A percentile compares a stretch with the other conserved stretches of the same genome.
Conservation (phyloP, 2,797 vertebrate species). For the Sitta carolinensis region DNA sequence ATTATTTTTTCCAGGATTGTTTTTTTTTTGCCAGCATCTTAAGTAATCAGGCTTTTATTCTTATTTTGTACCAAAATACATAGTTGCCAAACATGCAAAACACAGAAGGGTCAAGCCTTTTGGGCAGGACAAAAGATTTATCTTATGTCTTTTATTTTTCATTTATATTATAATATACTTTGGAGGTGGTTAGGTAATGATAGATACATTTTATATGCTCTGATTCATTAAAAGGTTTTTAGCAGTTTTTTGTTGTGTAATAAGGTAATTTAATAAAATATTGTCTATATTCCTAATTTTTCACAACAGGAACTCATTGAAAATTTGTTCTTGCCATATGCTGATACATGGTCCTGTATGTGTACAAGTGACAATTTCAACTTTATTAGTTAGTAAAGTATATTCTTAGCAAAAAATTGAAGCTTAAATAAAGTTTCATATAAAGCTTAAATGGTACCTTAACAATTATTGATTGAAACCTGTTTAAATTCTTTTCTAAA, state of each 20-base stretch:
- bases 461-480: neutral
- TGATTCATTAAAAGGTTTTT: neutral
- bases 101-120: neutral
- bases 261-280: neutral
- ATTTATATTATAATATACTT: neutral
- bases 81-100: neutral
- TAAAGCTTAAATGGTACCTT: neutral
- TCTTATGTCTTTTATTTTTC: neutral
- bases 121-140: neutral
- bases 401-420: neutral
- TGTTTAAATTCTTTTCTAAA: neutral
- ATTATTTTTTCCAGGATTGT: neutral
- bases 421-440: neutral
- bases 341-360: fast-evolving
- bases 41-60: slow-evolving; percentile 3
- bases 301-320: neutral
- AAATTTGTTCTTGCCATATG: neutral
- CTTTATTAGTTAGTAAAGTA: neutral
- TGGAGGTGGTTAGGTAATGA: neutral
- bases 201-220: neutral
- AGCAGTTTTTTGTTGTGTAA: neutral
- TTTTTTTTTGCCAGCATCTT: slow-evolving; percentile 1
- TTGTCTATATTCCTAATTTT: neutral
- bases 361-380: neutral
- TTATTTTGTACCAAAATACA: neutral